These are phyloP conservation scores for Mythimna pallens DNA, from an alignment of 2,888 invertebrate species.

Conservation along the genomic window DNA sequence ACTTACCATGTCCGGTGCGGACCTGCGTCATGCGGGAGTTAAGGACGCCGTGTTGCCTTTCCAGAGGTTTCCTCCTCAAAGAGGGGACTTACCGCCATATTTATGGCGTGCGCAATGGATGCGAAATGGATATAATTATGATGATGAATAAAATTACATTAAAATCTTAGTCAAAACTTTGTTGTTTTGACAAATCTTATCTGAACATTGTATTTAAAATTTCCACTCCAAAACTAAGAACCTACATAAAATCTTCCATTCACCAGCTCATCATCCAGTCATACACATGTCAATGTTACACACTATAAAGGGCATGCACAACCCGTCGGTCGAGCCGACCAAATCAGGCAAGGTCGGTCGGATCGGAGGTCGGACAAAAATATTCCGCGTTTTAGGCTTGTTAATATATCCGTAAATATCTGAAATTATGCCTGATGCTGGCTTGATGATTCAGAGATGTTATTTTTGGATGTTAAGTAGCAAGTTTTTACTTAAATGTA, in stretches of 20 bases:
- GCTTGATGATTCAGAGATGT: slow-evolving; percentile 27
- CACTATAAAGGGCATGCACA: slow-evolving; percentile 61
- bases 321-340: slow-evolving; percentile 68
- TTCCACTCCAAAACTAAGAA: slow-evolving; percentile 22
- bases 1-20: no score
- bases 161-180: no score
- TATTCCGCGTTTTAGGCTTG: slow-evolving; percentile 46
- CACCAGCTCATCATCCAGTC: slow-evolving; percentile 7
- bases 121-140: no score
- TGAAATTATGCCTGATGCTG: slow-evolving; percentile 28
- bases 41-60: no score
- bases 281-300: slow-evolving; percentile 46
- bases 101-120: no score
- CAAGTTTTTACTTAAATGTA: neutral
- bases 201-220: neutral
- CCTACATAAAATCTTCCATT: slow-evolving; percentile 26
- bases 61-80: no score
- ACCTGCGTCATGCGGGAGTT: no score
- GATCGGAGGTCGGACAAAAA: slow-evolving; percentile 64
- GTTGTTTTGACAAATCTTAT: no score
- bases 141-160: no score
- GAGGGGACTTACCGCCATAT: no score
- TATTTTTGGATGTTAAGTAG: slow-evolving; percentile 29
- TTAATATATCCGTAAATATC: slow-evolving; percentile 47
- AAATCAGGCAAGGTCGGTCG: slow-evolving; percentile 70